Evolutionary conservation across 2,113 vertebrate genomes (phyloP).

Genomic region (Tautogolabrus adspersus): DNA sequence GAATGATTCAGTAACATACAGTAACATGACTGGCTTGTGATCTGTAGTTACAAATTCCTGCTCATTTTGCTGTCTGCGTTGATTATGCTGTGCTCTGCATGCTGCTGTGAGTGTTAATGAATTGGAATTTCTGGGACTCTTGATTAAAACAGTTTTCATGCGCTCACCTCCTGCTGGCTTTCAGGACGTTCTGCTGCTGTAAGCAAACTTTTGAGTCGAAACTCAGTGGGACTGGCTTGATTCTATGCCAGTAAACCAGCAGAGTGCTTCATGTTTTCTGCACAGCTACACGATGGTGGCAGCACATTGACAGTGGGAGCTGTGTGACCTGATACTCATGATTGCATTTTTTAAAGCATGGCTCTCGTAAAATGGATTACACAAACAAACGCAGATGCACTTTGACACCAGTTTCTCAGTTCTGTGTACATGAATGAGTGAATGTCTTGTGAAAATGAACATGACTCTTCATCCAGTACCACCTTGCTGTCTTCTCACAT

Average conservation of each 20-base stretch:
- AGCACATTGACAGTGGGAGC: conserved; percentile 8
- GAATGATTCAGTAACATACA: no score
- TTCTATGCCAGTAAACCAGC: conserved; percentile 26
- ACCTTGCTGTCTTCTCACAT: not conserved
- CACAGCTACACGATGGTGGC: conserved; percentile 18
- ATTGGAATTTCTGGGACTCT: conserved; percentile 3
- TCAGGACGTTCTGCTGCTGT: conserved; percentile 37
- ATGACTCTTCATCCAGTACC: not conserved
- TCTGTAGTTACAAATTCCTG: no score
- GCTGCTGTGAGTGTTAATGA: conserved; percentile 16
- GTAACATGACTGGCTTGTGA: no score
- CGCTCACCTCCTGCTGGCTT: conserved; percentile 14
- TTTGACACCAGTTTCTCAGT: not conserved
- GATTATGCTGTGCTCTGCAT: not conserved
- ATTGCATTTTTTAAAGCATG: not conserved
- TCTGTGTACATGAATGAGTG: conserved; percentile 11
- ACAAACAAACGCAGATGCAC: not conserved
- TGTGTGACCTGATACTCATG: conserved; percentile 3
- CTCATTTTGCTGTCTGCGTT: not conserved
- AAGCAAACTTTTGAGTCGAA: conserved; percentile 28
- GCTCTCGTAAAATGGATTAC: not conserved
- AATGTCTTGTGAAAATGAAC: not conserved
- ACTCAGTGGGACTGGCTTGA: conserved; percentile 45
- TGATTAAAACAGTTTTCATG: conserved; percentile 15
- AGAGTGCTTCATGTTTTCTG: conserved; percentile 30